A percentile compares a stretch with the other conserved stretches of the same genome.
Evolutionary conservation across 2,888 invertebrate genomes (phyloP).

Genomic region (Mantis religiosa): DNA sequence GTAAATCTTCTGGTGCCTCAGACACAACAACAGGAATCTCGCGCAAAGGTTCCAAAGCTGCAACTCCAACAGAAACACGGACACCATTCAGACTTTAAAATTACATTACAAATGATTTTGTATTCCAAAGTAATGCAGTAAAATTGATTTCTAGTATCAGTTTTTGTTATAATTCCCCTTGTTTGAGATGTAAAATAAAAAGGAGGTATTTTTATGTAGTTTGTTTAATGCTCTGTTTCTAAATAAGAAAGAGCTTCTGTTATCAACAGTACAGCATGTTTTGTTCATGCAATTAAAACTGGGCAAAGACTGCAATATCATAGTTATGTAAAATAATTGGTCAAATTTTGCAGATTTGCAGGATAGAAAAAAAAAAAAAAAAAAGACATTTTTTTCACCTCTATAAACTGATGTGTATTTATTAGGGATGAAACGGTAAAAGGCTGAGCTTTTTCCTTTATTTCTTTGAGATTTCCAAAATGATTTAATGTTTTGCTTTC

Average conservation of each 20-base stretch:
- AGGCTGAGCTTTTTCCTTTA: neutral
- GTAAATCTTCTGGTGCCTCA: conserved; percentile 66
- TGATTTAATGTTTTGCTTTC: neutral
- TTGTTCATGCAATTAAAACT: no score
- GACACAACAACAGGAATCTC: conserved; percentile 56
- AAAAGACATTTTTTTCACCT: neutral
- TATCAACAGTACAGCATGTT: no score
- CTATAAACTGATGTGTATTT: neutral
- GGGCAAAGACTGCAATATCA: neutral
- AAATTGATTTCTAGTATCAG: neutral
- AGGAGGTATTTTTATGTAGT: neutral
- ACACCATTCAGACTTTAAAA: conserved; percentile 71
- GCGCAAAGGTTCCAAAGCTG: conserved; percentile 37
- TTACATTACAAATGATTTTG: neutral
- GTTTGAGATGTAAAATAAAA: neutral
- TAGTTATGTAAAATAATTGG: neutral
- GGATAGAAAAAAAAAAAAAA: neutral
- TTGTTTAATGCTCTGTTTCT: neutral
- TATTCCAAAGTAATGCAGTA: neutral
- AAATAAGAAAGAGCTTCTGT: neutral
- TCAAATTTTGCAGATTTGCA: neutral
- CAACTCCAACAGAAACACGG: conserved; percentile 51
- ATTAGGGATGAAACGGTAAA: neutral
- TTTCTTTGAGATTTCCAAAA: neutral
- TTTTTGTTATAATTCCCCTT: neutral